Evolutionary conservation across 1,140 invertebrate genomes (phyloP).

Genomic region (Pseudomyrmex gracilis): DNA sequence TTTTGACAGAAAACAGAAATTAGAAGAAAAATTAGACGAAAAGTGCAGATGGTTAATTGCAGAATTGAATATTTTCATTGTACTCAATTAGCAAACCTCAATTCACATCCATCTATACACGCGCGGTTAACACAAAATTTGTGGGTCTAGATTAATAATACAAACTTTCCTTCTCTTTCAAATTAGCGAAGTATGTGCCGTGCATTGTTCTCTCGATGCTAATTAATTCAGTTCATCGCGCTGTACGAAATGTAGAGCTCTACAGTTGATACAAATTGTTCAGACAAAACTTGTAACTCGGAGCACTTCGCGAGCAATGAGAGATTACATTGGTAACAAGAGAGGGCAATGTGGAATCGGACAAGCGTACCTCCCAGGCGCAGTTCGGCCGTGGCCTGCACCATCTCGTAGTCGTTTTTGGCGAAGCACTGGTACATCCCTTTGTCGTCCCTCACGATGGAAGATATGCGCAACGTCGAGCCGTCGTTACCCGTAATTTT

Average conservation of each 20-base stretch:
- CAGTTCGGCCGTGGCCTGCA: slow-evolving; percentile 93
- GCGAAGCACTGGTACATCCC: slow-evolving; percentile 97
- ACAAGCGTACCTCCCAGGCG: slow-evolving; percentile 91
- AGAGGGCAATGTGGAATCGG: neutral
- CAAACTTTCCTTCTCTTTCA: neutral
- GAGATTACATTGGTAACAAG: neutral
- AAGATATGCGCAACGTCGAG: slow-evolving; percentile 86
- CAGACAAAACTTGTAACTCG: neutral
- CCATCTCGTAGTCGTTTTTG: slow-evolving; percentile 93
- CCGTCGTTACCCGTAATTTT: slow-evolving; percentile 81
- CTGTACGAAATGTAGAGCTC: neutral
- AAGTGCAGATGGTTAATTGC: neutral
- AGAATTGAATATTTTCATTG: neutral
- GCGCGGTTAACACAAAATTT: neutral
- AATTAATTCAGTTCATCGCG: slow-evolving; percentile 2
- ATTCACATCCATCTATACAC: neutral
- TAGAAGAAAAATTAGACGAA: neutral
- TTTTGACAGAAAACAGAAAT: neutral
- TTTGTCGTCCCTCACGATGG: slow-evolving; percentile 91
- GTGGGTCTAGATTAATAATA: neutral
- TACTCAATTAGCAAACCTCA: neutral
- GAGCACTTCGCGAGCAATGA: neutral
- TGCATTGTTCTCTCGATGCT: neutral
- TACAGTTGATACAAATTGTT: neutral
- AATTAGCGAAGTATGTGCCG: neutral